A percentile compares a stretch with the other conserved stretches of the same genome.
Evolutionary conservation across 2,797 vertebrate genomes (phyloP).

Genomic region (Notolepis coatsorum): DNA sequence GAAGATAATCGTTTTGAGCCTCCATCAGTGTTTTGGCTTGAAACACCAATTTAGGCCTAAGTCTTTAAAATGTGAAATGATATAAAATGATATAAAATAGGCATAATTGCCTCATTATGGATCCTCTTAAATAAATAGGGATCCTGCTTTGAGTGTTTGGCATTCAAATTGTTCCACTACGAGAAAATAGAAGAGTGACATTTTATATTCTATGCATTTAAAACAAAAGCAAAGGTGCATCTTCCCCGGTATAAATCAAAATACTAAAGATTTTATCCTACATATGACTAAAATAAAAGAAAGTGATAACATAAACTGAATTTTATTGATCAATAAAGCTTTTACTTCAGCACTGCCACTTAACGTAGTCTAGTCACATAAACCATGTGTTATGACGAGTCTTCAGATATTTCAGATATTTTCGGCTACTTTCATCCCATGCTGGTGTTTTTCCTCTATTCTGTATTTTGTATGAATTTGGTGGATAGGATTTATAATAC

Average conservation of each 20-base stretch:
- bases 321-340: neutral
- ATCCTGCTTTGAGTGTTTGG: neutral
- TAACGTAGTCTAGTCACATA: neutral
- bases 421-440: neutral
- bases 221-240: neutral
- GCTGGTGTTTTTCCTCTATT: neutral
- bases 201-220: neutral
- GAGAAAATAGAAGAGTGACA: neutral
- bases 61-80: neutral
- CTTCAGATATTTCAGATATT: too few species aligned
- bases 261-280: neutral
- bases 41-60: neutral
- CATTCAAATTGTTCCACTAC: too few species aligned
- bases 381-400: too few species aligned
- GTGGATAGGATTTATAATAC: slow-evolving; percentile 11
- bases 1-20: slow-evolving; percentile 19
- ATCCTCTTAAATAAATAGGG: neutral
- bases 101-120: neutral
- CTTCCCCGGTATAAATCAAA: neutral
- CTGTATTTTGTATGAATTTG: slow-evolving; percentile 2
- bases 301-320: neutral
- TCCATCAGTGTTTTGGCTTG: slow-evolving; percentile 4
- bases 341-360: neutral
- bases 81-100: neutral
- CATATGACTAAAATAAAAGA: neutral